phyloP scores from a whole-genome alignment of 2,888 invertebrate species.

The Mechanitis mazaeus region DNA sequence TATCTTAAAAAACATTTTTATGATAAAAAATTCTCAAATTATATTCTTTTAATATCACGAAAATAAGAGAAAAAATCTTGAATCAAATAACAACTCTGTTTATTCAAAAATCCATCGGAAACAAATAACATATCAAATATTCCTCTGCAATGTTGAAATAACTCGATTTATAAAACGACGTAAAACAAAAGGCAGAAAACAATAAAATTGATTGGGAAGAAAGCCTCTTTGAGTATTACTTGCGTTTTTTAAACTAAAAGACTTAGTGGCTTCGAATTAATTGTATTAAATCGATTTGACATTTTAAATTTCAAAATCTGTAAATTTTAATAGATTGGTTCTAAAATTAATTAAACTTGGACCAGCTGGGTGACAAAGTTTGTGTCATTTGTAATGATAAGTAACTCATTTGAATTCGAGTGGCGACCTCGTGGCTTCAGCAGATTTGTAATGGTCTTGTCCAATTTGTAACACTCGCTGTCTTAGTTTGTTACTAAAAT shows the following conservation, averaged over 20 bases:
- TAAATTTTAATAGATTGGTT: conserved; percentile 30
- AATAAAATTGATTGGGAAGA: conserved; percentile 16
- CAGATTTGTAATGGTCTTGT: conserved; percentile 2
- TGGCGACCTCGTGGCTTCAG: conserved; percentile 26
- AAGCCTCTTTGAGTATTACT: conserved; percentile 10
- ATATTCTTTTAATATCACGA: too few relatives aligned
- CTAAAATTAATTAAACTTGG: conserved; percentile 70
- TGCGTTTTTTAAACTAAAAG: not conserved
- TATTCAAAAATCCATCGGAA: not conserved
- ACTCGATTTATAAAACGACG: conserved; percentile 12
- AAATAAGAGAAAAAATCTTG: not conserved
- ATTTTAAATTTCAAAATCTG: not conserved
- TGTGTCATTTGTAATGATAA: conserved; percentile 65
- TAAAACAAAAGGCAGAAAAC: conserved; percentile 11
- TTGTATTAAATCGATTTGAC: not conserved
- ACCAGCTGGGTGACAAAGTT: conserved; percentile 45
- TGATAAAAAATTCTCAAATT: too few relatives aligned
- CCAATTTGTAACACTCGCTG: not conserved
- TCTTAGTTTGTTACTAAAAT: not conserved
- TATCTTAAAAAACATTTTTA: too few relatives aligned
- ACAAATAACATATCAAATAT: conserved; percentile 2
- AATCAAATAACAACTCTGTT: not conserved
- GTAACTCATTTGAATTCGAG: conserved; percentile 59
- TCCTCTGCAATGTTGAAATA: conserved; percentile 10
- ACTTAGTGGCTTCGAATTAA: not conserved